phyloP scores from a whole-genome alignment of 2,113 vertebrate genomes.

The Psilopogon haemacephalus region DNA sequence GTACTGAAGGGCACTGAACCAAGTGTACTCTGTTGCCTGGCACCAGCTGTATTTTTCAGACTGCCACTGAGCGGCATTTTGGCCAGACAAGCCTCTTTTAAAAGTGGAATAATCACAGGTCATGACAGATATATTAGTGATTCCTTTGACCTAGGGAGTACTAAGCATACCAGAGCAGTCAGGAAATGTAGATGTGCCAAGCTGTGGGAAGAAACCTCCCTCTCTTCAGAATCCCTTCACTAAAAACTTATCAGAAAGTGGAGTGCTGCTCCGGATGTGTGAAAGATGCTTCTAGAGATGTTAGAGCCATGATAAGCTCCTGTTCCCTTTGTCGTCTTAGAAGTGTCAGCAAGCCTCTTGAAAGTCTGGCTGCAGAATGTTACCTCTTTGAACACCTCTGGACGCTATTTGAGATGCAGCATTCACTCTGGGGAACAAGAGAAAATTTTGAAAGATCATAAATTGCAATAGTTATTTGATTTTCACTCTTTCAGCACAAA shows the following conservation, averaged over 20 bases:
- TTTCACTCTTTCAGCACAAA: slow-evolving; percentile 77
- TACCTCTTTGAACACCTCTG: not conserved
- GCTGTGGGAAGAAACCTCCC: not conserved
- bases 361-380: not conserved
- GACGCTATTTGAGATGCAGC: accelerated
- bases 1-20: not conserved
- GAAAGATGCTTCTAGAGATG: not conserved
- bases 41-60: not conserved
- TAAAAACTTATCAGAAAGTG: not conserved
- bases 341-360: not conserved
- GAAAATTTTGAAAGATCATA: not conserved
- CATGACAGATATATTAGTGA: not conserved
- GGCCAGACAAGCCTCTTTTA: not conserved
- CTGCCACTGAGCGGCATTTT: not conserved
- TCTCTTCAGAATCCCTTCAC: not conserved
- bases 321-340: not conserved
- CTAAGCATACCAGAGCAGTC: not conserved
- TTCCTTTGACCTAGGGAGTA: not conserved
- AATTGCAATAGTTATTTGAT: not conserved
- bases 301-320: not conserved
- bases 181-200: not conserved
- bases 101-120: not conserved
- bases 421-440: not conserved
- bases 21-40: not conserved
- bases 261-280: not conserved